Base-by-base conservation (phyloP, 2,113 vertebrate genomes). In the Hystrix brachyura region DNA sequence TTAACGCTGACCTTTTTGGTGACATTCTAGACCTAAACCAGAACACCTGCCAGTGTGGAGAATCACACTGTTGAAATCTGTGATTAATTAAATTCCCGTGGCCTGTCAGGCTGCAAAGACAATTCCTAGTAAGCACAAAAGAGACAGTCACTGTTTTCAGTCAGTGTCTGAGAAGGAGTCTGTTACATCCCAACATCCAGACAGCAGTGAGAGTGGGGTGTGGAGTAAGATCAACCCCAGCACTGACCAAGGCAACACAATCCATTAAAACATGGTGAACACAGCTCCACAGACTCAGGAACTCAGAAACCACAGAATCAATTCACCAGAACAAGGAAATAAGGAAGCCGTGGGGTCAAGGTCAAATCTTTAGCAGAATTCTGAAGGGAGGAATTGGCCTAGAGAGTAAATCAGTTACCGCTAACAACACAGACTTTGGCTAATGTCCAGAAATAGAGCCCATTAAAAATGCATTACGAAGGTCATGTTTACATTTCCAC, bases 401-500 rank as follows among this genome's bases (percentile, higher is more conserved):
- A 21, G 14, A 53, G 11, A 43, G 81, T 67, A 88, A 96, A 95
- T 67, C 87, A 80, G 69, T 87, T 93, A 59, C 78, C 83, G 74
- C 91, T 83, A 78, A 93, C 62, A 46, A 92, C 51, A 85, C 62
- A 86, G 74, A 92, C 67, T 86, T 90, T 74, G 94, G 93, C 83
- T 88, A 76, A 86, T 62, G 55, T 51, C 95, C 92, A 95, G 93
- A 60, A 91, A 80, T 4, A 76, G 87, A 96, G 46, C 81, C 83
- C 64, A 96, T 97, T 97, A 97, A 97, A 97, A 94, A 86, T 74
- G 55, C 93, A 97, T 97, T 91, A 83, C 17, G 23, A 65, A 38
- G 51, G 38, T 72, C 93, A 19, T 96, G 95, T 89, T 91, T 95
- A 89, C 82, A 91, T 96, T 80, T 86, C 96, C 80, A 1, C 46